Conservation (phyloP, 2,113 vertebrate genomes). For the Seriola dumerili region DNA sequence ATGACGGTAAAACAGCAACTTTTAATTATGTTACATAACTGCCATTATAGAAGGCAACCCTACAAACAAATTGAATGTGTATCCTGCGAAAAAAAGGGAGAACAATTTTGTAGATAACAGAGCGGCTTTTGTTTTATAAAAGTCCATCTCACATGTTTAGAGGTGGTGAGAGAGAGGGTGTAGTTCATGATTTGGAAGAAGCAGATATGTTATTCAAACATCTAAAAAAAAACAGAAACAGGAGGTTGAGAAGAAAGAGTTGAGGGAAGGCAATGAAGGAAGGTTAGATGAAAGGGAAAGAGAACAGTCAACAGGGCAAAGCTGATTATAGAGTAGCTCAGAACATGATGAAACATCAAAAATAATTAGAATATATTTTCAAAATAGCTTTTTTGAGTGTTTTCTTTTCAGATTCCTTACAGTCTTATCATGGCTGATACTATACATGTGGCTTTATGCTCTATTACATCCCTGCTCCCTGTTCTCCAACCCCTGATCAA, state of each 20-base stretch:
- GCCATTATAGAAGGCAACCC: slow-evolving; percentile 67
- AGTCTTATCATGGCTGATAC: neutral
- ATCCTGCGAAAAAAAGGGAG: slow-evolving; percentile 7
- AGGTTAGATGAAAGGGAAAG: neutral
- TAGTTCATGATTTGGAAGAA: neutral
- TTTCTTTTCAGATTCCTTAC: neutral
- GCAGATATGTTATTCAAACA: neutral
- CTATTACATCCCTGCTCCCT: neutral
- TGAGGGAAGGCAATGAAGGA: neutral
- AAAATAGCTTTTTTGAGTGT: neutral
- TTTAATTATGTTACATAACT: slow-evolving; percentile 76
- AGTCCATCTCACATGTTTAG: slow-evolving; percentile 5
- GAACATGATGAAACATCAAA: neutral
- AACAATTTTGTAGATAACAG: slow-evolving; percentile 20
- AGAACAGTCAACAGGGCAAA: neutral
- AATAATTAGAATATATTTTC: neutral
- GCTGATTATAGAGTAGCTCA: neutral
- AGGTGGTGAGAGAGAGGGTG: neutral
- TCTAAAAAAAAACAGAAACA: neutral
- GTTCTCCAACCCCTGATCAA: neutral
- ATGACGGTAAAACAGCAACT: slow-evolving; percentile 56
- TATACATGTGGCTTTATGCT: neutral
- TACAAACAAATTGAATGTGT: slow-evolving; percentile 59
- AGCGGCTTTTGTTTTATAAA: slow-evolving; percentile 35
- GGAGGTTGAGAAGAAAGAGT: neutral